Base-by-base conservation (phyloP, 2,888 invertebrate genomes). In the Brenthis hecate region DNA sequence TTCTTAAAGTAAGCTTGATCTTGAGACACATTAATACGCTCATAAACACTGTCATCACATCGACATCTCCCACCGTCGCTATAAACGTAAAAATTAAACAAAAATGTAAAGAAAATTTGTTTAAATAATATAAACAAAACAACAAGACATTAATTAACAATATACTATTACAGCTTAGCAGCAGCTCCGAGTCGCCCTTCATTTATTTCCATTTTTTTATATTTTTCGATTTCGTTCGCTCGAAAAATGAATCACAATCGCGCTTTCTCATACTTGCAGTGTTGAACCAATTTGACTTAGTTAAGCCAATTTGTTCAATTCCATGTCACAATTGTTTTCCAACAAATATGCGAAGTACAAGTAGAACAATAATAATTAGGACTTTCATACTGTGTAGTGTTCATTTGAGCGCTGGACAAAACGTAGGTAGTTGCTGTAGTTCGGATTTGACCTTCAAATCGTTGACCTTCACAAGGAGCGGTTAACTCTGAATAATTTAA, bases 211-310 rank as follows among this genome's bases (percentile, higher is more conserved):
- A 16, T 3, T 36, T 8, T 16, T 16, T 23, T 36, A 23, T 6
- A 58, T 47, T 53, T 62, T 64, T 70, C 56, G 53, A 47, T 65
- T 64, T 70, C 67, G 67, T 70, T 67, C 70, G 70, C 36, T 67
- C 60, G 64, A 43, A 11, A 54, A 63, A 62, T 60, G 32, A 56
- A 61, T 60, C 58, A 57, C 54, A 57, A 53, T 56, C 56, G 58
- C 65, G n/a, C 36, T 48, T 16, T 8, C 53, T 54, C 36, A 43
- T 43, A 36, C 8, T 36, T 36, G 5, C 6, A 36, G 36, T 43
- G 36, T 43, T 43, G 11, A 43, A 43, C 2, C 36, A 36, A 6
- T 36, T 8, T 1, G 36, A 36, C 36, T 36, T 36, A 36, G 36
- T 36, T 36, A 36, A 8, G 36, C 8, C 4, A 28, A 36, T 36